A percentile compares a stretch with the other conserved stretches of the same genome.
Evolutionary conservation across 2,797 vertebrate species (phyloP).

Genomic region (Semotilus atromaculatus): DNA sequence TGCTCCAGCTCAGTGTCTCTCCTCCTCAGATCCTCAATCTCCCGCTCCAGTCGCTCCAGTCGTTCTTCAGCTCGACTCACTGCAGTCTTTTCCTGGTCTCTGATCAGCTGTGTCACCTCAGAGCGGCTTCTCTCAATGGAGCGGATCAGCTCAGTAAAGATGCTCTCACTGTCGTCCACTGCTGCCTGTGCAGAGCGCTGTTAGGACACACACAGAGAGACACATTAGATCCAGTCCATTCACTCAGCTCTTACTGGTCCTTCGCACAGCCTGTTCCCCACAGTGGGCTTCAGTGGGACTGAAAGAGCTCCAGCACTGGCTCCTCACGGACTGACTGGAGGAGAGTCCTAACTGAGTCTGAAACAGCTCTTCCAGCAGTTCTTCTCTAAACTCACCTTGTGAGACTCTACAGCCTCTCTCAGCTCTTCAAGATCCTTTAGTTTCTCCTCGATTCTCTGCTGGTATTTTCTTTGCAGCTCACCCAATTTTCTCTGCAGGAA

Average conservation of each 20-base stretch:
- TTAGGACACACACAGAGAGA: constrained; percentile 11
- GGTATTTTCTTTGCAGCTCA: not conserved
- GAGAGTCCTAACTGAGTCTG: not conserved
- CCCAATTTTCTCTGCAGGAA: not conserved
- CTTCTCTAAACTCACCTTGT: constrained; percentile 14
- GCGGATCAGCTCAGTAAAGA: not conserved
- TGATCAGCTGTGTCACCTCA: not conserved
- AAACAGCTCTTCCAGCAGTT: not conserved
- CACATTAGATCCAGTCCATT: not conserved
- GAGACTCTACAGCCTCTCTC: not conserved
- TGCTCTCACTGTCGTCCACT: not conserved
- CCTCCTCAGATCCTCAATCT: not conserved
- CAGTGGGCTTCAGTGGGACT: constrained; percentile 14
- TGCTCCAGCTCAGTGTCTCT: not conserved
- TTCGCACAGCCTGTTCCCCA: not conserved
- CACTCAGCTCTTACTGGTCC: constrained; percentile 17
- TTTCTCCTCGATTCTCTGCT: not conserved
- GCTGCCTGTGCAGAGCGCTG: constrained; percentile 7
- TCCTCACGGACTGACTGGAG: not conserved
- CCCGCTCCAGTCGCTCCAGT: not conserved
- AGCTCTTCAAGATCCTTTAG: not conserved
- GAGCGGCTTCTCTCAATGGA: constrained; percentile 6
- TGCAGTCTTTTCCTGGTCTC: not conserved
- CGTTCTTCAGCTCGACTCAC: not conserved
- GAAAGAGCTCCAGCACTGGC: not conserved